Percentiles rank a stretch among this genome's conserved stretches.
These are phyloP conservation scores for Trileptium ribeirensis DNA, from an alignment of 2,888 invertebrate species.

Conservation along the genomic window DNA sequence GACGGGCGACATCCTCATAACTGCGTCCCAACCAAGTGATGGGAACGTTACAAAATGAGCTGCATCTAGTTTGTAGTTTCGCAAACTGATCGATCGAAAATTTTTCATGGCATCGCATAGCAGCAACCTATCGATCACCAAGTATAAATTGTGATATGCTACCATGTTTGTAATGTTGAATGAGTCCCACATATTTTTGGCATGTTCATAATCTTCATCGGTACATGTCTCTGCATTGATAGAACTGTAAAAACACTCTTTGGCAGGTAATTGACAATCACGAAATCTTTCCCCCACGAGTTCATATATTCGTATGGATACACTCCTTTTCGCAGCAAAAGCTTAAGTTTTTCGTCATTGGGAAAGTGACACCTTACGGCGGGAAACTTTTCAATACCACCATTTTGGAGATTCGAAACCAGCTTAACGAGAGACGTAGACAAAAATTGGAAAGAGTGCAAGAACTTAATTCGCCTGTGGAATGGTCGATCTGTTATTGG, in stretches of 20 bases:
- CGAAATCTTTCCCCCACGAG: constrained; percentile 36
- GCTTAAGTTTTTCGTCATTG: too few species aligned
- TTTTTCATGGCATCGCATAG: constrained; percentile 48
- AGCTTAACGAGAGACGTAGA: too few species aligned
- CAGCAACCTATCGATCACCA: constrained; percentile 42
- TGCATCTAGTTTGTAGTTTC: too few species aligned
- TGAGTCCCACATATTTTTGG: constrained; percentile 39
- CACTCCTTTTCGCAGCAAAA: too few species aligned
- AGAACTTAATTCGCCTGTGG: too few species aligned
- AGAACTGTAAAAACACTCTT: constrained; percentile 32
- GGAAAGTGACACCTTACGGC: too few species aligned
- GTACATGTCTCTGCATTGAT: constrained; percentile 30
- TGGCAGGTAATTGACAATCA: constrained; percentile 38
- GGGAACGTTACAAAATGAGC: constrained; percentile 44
- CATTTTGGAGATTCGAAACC: too few species aligned
- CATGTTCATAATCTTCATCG: constrained; percentile 37
- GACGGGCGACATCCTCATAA: constrained; percentile 41
- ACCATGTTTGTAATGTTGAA: constrained; percentile 36
- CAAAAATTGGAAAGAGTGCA: too few species aligned
- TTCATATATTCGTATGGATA: too few species aligned
- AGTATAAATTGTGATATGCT: constrained; percentile 39
- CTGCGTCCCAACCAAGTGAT: constrained; percentile 45
- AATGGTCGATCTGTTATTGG: too few species aligned
- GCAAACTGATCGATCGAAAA: constrained; percentile 41
- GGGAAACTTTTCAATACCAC: too few species aligned